phyloP scores from a whole-genome alignment of 2,797 vertebrate genomes.

The Microchirus variegatus region DNA sequence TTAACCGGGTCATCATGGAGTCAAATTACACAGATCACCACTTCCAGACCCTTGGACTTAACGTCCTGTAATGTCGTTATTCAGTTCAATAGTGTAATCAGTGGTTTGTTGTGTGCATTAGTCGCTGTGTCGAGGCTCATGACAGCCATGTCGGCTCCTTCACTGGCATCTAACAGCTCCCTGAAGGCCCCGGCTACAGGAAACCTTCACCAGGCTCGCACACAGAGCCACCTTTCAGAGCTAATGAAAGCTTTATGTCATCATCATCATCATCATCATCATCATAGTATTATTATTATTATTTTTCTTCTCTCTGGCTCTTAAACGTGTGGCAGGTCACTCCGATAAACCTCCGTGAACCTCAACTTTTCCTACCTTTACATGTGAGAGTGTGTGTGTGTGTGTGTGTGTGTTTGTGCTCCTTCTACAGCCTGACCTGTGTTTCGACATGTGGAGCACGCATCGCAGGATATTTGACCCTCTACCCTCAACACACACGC shows the following conservation, averaged over 20 bases:
- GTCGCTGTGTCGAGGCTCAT: slow-evolving; percentile 44
- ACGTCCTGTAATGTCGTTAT: slow-evolving; percentile 59
- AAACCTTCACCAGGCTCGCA: slow-evolving; percentile 61
- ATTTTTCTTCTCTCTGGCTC: slow-evolving; percentile 53
- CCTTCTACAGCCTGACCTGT: slow-evolving; percentile 26
- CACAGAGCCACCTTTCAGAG: slow-evolving; percentile 76
- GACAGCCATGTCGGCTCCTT: slow-evolving; percentile 55
- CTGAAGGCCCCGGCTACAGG: slow-evolving; percentile 48
- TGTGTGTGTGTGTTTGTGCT: slow-evolving; percentile 6
- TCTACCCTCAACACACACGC: not conserved
- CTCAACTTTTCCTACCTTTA: not conserved
- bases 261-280: slow-evolving; percentile 27
- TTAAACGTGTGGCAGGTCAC: slow-evolving; percentile 38
- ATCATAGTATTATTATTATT: slow-evolving; percentile 36
- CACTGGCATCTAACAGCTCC: slow-evolving; percentile 54
- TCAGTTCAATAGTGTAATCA: slow-evolving; percentile 63
- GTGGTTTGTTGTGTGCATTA: slow-evolving; percentile 53
- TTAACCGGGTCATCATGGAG: slow-evolving; percentile 21
- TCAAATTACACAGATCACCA: slow-evolving; percentile 38
- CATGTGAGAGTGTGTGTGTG: slow-evolving; percentile 14
- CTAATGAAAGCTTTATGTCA: slow-evolving; percentile 77
- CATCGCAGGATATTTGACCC: slow-evolving; percentile 43
- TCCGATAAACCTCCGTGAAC: not conserved
- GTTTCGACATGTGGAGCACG: slow-evolving; percentile 27
- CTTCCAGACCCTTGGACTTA: slow-evolving; percentile 35